These are phyloP conservation scores for Mixornis gularis DNA, from an alignment of 2,113 vertebrate genomes.

Conservation along the genomic window DNA sequence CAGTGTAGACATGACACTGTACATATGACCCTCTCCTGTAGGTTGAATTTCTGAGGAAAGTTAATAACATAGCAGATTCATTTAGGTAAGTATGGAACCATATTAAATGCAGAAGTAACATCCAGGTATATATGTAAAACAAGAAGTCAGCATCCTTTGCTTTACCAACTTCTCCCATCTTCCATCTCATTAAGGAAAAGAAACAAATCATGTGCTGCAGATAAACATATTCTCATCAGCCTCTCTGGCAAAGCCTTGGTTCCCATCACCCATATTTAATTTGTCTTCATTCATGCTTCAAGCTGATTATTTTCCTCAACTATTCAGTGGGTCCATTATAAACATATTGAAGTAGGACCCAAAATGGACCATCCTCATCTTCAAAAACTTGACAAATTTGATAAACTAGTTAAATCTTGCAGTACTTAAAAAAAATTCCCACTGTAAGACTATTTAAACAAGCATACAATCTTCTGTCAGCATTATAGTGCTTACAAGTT, in stretches of 20 bases:
- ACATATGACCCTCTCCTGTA: fast-evolving
- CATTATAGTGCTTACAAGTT: not conserved
- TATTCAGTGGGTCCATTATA: not conserved
- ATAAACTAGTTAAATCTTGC: not conserved
- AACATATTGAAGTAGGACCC: not conserved
- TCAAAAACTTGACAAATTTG: not conserved
- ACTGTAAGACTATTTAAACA: not conserved
- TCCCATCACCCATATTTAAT: not conserved
- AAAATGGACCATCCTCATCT: not conserved
- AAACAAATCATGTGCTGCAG: not conserved
- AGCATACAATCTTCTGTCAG: not conserved
- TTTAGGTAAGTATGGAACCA: not conserved
- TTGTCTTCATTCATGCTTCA: not conserved
- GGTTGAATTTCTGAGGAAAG: not conserved
- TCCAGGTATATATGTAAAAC: not conserved
- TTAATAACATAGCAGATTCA: not conserved
- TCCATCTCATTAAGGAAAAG: not conserved
- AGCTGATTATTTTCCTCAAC: not conserved
- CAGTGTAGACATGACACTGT: not conserved
- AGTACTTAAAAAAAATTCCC: not conserved
- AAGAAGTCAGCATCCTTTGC: not conserved
- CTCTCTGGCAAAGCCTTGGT: not conserved
- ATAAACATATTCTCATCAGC: not conserved
- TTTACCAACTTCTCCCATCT: not conserved
- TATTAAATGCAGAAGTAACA: not conserved